Conservation (phyloP, 2,113 vertebrate species). For the Malurus alboscapulatus region DNA sequence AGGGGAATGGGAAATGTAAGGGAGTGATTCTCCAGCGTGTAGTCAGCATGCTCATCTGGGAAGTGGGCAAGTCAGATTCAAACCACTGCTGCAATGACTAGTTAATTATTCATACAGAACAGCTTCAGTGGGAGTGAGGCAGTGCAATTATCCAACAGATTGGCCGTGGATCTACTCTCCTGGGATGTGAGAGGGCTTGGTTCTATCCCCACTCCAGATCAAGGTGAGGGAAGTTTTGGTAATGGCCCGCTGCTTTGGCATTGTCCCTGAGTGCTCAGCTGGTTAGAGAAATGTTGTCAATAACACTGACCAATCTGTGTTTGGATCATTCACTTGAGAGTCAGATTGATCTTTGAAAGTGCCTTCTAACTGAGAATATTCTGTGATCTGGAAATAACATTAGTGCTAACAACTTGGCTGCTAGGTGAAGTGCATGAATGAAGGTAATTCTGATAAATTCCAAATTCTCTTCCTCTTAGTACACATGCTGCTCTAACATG, state of each 20-base stretch:
- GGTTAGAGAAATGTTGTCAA: neutral
- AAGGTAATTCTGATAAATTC: neutral
- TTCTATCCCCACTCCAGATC: neutral
- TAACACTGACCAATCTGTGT: neutral
- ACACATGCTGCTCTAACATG: neutral
- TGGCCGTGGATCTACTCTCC: neutral
- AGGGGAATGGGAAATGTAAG: neutral
- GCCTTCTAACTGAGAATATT: neutral
- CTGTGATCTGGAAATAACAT: neutral
- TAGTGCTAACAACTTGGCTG: neutral
- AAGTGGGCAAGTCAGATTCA: neutral
- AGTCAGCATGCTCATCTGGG: conserved; percentile 4
- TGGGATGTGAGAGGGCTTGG: neutral
- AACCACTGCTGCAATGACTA: neutral
- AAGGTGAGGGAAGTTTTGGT: neutral
- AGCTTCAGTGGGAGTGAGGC: neutral
- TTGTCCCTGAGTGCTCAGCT: neutral
- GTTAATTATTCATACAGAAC: conserved; percentile 53
- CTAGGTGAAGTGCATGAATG: accelerated
- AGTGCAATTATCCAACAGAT: conserved; percentile 31
- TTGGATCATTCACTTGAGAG: neutral
- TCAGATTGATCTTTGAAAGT: neutral
- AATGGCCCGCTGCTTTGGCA: neutral
- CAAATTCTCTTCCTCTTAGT: neutral
- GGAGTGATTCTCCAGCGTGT: neutral